Evolutionary conservation across 2,113 vertebrate species (phyloP).

Genomic region (Oryzias woworae): DNA sequence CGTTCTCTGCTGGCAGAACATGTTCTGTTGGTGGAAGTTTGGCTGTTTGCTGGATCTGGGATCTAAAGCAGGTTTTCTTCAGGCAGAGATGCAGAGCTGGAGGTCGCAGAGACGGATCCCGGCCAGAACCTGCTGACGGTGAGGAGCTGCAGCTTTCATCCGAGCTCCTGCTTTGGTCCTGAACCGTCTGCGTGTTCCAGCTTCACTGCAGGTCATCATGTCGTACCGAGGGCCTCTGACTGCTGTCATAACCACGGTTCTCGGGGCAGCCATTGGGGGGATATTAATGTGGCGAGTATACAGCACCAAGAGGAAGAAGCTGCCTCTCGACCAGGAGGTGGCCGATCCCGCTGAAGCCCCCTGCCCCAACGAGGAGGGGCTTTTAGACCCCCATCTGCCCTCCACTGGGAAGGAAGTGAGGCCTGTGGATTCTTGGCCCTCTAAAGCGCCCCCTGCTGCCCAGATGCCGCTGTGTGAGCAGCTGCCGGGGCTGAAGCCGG

Average conservation of each 20-base stretch:
- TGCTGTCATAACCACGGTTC: slow-evolving; percentile 80
- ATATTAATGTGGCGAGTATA: slow-evolving; percentile 85
- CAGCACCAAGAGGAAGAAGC: slow-evolving; percentile 53
- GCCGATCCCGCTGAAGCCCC: slow-evolving; percentile 22
- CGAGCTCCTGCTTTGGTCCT: neutral
- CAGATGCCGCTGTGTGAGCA: slow-evolving; percentile 69
- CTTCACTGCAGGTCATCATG: slow-evolving; percentile 71
- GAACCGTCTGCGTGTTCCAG: slow-evolving; percentile 26
- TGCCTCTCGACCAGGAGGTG: slow-evolving; percentile 48
- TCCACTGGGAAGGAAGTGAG: neutral
- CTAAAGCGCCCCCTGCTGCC: slow-evolving; percentile 12
- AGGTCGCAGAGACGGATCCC: slow-evolving; percentile 6
- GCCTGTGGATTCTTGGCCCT: slow-evolving; percentile 32
- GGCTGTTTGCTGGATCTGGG: too few relatives aligned
- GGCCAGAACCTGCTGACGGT: too few relatives aligned
- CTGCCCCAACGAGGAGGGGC: slow-evolving; percentile 1
- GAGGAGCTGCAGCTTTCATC: too few relatives aligned
- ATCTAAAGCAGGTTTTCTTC: neutral
- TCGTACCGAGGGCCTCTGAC: slow-evolving; percentile 79
- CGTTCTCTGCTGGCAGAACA: too few relatives aligned
- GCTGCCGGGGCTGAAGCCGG: slow-evolving; percentile 77
- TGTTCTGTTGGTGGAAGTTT: too few relatives aligned
- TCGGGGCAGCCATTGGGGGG: slow-evolving; percentile 84
- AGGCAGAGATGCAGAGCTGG: slow-evolving; percentile 31
- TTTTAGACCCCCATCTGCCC: neutral